phyloP scores from a whole-genome alignment of 1,140 invertebrate species.

The Zaprionus gabonicus region DNA sequence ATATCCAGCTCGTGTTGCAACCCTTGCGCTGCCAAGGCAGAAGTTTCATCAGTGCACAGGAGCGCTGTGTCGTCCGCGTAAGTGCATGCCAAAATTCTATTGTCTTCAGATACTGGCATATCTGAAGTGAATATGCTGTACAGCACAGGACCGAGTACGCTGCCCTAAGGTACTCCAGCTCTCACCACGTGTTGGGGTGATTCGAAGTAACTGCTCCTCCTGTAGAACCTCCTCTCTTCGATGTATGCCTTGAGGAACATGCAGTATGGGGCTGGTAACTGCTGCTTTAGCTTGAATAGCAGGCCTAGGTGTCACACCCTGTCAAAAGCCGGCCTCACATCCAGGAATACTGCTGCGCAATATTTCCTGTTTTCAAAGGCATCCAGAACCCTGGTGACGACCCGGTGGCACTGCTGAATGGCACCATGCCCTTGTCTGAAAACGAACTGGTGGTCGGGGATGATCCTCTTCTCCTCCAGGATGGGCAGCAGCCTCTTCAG shows the following conservation, averaged over 20 bases:
- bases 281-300: constrained; percentile 3
- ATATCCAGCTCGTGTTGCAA: background rate
- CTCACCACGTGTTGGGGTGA: background rate
- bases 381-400: background rate
- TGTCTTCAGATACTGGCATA: background rate
- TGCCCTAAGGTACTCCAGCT: constrained; percentile 10
- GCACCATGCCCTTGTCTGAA: constrained; percentile 1
- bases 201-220: background rate
- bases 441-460: constrained; percentile 13
- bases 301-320: constrained; percentile 12
- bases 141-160: constrained; percentile 4
- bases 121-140: constrained; percentile 10
- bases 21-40: background rate
- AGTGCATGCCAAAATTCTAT: background rate
- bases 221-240: constrained; percentile 1
- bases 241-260: constrained; percentile 1
- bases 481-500: constrained; percentile 6
- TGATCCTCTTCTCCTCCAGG: background rate
- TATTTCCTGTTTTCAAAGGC: background rate
- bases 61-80: constrained; percentile 1
- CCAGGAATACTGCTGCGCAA: too few species aligned
- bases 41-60: background rate
- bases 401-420: constrained; percentile 11
- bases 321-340: background rate
- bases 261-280: constrained; percentile 1